phyloP scores from a whole-genome alignment of 2,888 invertebrate species.

The Phymatocera aterrima region DNA sequence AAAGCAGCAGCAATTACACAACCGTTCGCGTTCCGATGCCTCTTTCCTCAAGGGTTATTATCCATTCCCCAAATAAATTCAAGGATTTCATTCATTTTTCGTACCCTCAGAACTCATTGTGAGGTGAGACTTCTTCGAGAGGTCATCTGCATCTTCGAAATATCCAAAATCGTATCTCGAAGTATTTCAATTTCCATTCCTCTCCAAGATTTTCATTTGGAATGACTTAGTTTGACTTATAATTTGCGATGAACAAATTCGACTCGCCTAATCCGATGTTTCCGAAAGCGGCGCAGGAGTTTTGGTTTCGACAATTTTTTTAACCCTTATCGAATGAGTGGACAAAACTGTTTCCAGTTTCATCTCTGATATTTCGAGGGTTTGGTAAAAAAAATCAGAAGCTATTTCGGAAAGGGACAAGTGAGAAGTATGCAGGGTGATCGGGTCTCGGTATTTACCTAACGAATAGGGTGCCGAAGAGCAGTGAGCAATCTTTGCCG shows the following conservation, averaged over 20 bases:
- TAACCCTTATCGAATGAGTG: background rate
- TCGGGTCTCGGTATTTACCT: constrained; percentile 21
- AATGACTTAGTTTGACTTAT: background rate
- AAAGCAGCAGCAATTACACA: background rate
- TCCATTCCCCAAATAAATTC: background rate
- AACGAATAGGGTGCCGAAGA: constrained; percentile 15
- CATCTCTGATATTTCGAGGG: background rate
- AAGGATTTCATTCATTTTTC: background rate
- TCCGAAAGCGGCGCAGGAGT: background rate
- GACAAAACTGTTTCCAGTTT: too few relatives aligned
- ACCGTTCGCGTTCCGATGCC: background rate
- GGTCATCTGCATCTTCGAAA: background rate
- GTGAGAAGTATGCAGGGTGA: background rate
- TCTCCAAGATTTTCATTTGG: background rate
- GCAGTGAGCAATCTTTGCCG: background rate
- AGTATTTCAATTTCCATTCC: background rate
- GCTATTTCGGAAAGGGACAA: background rate
- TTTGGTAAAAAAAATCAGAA: background rate
- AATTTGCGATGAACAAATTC: background rate
- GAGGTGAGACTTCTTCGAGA: background rate
- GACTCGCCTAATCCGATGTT: background rate
- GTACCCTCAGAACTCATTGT: background rate
- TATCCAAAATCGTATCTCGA: background rate
- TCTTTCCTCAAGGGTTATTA: background rate
- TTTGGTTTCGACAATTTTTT: background rate